Percentiles rank a stretch among this genome's conserved stretches.
These are phyloP conservation scores for Morpho helenor DNA, from an alignment of 2,888 invertebrate genomes.

Conservation along the genomic window DNA sequence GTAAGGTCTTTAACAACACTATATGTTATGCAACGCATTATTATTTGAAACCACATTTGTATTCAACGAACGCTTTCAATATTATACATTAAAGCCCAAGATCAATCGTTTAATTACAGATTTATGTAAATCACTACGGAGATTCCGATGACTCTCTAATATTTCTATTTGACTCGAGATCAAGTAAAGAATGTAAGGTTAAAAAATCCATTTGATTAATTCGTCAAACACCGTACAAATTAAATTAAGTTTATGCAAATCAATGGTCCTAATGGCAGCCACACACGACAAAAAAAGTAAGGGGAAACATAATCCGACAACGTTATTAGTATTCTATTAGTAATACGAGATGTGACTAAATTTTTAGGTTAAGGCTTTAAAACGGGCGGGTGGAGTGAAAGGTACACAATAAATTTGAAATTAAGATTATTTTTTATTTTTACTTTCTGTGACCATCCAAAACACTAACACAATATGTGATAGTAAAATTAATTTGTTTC, in stretches of 20 bases:
- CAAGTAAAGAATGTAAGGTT: constrained; percentile 48
- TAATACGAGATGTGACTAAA: constrained; percentile 56
- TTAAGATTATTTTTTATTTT: neutral
- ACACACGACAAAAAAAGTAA: constrained; percentile 61
- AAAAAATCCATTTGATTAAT: constrained; percentile 59
- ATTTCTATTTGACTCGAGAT: constrained; percentile 38
- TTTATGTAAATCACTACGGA: constrained; percentile 51
- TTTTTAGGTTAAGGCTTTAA: constrained; percentile 28
- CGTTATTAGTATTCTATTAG: constrained; percentile 38
- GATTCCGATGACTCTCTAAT: constrained; percentile 38
- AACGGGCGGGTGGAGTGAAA: neutral
- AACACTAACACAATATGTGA: no score
- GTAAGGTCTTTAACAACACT: no score
- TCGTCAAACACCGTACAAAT: constrained; percentile 57
- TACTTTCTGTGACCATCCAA: no score
- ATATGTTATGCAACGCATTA: no score
- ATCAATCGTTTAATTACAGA: constrained; percentile 51
- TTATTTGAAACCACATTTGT: neutral
- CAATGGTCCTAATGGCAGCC: constrained; percentile 50
- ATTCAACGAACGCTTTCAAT: neutral
- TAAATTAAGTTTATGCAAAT: constrained; percentile 68
- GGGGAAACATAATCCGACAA: constrained; percentile 48
- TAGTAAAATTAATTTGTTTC: no score
- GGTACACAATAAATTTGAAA: neutral
- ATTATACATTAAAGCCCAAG: constrained; percentile 4